Conservation (phyloP, 1,140 invertebrate species). For the Phymorhynchus buccinoides region DNA sequence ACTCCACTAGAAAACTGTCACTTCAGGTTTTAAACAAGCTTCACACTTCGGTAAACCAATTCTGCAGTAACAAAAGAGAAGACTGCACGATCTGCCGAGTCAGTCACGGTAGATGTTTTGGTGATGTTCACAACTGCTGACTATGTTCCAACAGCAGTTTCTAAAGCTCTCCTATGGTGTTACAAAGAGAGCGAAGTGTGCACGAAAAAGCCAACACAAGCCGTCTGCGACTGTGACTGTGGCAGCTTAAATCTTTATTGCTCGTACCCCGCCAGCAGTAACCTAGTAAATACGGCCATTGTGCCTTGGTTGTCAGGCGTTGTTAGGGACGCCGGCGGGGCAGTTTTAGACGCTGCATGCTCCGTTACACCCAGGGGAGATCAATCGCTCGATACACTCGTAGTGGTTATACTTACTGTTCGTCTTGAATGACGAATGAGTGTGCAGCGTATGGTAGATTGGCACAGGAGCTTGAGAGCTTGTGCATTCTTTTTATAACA, state of each 20-base stretch:
- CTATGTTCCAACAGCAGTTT: too few species aligned
- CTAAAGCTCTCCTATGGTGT: too few species aligned
- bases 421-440: not conserved
- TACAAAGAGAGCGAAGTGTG: not conserved
- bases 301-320: constrained; percentile 23
- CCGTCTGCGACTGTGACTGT: too few species aligned
- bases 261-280: not conserved
- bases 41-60: too few species aligned
- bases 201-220: not conserved
- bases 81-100: not conserved
- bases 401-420: not conserved
- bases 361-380: constrained; percentile 24
- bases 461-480: not conserved
- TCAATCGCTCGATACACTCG: not conserved
- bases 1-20: too few species aligned
- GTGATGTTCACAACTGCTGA: too few species aligned
- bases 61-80: too few species aligned
- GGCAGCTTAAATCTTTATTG: not conserved
- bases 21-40: too few species aligned
- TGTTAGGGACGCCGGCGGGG: constrained; percentile 25
- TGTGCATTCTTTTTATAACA: not conserved
- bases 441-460: not conserved
- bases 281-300: constrained; percentile 13
- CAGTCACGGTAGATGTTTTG: not conserved
- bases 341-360: not conserved